Percentiles rank a stretch among this genome's conserved stretches.
Conservation (phyloP, 2,888 invertebrate genomes). For the Chaetogeoica ovagalla region DNA sequence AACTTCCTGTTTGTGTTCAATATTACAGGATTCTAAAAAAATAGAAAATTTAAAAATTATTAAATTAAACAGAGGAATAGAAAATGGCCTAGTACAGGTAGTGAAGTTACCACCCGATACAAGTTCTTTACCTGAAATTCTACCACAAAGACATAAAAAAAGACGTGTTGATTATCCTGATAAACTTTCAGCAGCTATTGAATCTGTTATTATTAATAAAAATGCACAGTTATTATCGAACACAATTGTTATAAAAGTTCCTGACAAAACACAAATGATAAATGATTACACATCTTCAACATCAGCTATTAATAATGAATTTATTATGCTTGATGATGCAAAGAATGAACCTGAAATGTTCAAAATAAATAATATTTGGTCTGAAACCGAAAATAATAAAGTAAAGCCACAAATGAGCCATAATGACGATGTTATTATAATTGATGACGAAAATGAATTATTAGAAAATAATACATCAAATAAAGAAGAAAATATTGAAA, state of each 20-base stretch:
- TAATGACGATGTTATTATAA: conserved; percentile 23
- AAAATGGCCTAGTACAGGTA: background rate
- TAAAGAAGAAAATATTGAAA: background rate
- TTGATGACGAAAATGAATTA: conserved; percentile 39
- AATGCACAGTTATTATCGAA: background rate
- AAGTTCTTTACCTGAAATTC: background rate
- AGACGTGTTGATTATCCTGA: background rate
- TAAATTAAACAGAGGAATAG: background rate
- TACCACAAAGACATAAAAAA: background rate
- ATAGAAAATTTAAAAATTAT: conserved; percentile 31
- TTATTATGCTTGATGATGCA: conserved; percentile 36
- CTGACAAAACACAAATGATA: conserved; percentile 8
- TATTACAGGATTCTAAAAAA: conserved; percentile 9
- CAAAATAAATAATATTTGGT: conserved; percentile 4
- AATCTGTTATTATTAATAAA: conserved; percentile 15
- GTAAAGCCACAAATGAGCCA: background rate
- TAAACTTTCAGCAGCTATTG: conserved; percentile 11
- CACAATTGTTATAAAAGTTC: conserved; percentile 41
- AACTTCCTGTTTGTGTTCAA: background rate
- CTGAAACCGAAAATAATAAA: background rate
- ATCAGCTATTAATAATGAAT: conserved; percentile 16
- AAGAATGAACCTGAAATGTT: background rate
- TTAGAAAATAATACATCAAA: background rate
- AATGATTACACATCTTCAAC: background rate
- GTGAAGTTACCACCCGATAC: background rate